These are phyloP conservation scores for Diplazon laetatorius DNA, from an alignment of 2,888 invertebrate genomes.

Conservation along the genomic window DNA sequence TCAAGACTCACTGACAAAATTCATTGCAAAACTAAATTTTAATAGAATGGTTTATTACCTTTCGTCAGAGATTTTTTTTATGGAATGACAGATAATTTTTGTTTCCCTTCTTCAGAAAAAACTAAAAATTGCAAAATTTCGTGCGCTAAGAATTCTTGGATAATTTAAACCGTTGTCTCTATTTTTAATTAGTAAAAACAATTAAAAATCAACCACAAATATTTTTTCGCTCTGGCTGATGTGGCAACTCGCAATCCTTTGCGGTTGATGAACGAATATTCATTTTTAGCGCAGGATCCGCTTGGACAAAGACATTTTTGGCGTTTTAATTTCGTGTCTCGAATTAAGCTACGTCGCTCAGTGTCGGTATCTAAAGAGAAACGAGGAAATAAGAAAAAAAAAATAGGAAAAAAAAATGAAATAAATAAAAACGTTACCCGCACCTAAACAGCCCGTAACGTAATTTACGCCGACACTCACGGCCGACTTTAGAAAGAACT, in stretches of 20 bases:
- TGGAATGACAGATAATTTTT: too few species aligned
- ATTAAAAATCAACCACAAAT: background rate
- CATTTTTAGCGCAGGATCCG: slow-evolving; percentile 23
- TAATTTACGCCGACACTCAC: slow-evolving; percentile 64
- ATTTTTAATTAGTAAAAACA: background rate
- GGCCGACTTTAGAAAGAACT: slow-evolving; percentile 62
- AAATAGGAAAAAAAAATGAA: background rate
- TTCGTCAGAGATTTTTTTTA: too few species aligned
- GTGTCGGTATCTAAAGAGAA: slow-evolving; percentile 21
- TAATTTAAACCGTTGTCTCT: slow-evolving; percentile 7
- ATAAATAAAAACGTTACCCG: slow-evolving; percentile 34
- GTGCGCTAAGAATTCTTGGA: too few species aligned
- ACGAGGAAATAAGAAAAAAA: background rate
- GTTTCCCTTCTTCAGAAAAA: too few species aligned
- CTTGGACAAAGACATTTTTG: slow-evolving; percentile 39
- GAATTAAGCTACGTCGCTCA: background rate
- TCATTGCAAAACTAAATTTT: too few species aligned
- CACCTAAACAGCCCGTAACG: slow-evolving; percentile 61
- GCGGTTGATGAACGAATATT: background rate
- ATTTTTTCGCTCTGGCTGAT: background rate
- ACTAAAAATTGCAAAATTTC: too few species aligned
- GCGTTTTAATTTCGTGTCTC: too few species aligned
- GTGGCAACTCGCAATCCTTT: background rate
- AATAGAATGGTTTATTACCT: too few species aligned
- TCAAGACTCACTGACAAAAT: too few species aligned